These are phyloP conservation scores for Pachydiplax longipennis DNA, from an alignment of 2,888 invertebrate genomes.

Conservation along the genomic window DNA sequence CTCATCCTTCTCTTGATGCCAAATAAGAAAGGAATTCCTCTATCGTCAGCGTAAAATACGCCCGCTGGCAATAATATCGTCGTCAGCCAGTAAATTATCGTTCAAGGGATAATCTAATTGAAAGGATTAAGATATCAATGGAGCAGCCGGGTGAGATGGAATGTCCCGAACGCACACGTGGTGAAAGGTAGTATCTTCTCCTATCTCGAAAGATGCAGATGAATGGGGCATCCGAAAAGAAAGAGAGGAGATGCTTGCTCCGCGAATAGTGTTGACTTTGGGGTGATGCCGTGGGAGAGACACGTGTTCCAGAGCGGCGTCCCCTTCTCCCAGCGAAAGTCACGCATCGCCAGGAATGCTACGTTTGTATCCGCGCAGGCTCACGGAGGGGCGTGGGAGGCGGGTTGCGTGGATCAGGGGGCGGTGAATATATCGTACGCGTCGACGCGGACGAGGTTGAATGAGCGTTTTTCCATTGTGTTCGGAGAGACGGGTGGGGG, in stretches of 20 bases:
- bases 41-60: too few relatives aligned
- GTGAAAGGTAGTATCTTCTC: too few relatives aligned
- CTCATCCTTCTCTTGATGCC: too few relatives aligned
- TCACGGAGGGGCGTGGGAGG: constrained; percentile 54
- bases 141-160: too few relatives aligned
- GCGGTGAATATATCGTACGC: not conserved
- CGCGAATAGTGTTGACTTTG: not conserved
- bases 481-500: not conserved
- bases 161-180: too few relatives aligned
- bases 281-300: not conserved
- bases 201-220: not conserved
- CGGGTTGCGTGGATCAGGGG: constrained; percentile 52
- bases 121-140: too few relatives aligned
- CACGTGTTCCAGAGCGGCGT: not conserved
- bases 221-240: not conserved
- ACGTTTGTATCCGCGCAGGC: constrained; percentile 56
- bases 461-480: constrained; percentile 12
- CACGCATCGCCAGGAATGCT: not conserved
- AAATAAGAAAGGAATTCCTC: too few relatives aligned
- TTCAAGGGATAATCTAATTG: too few relatives aligned
- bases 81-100: too few relatives aligned
- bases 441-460: not conserved
- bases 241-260: not conserved
- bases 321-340: not conserved
- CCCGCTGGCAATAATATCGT: too few relatives aligned